Evolutionary conservation across 37 sponge, comb jelly and placozoan genomes (phyloP).

Genomic region (Spongilla lacustris): DNA sequence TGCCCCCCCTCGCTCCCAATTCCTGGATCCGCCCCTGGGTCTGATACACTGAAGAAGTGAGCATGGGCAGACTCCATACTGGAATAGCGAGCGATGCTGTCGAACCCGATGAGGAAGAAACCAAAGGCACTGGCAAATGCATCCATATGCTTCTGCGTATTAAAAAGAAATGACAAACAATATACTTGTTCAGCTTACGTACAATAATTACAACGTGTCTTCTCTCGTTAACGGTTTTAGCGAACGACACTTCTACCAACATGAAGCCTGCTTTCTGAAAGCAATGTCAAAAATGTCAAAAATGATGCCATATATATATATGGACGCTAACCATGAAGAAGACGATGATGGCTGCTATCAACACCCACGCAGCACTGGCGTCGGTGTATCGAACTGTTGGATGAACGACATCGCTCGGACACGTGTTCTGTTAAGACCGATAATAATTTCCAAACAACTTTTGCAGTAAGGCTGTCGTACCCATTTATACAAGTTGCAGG

Average conservation of each 20-base stretch:
- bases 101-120: slow-evolving; percentile 87
- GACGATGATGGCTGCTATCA: slow-evolving; percentile 82
- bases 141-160: slow-evolving; percentile 81
- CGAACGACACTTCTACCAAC: slow-evolving; percentile 83
- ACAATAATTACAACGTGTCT: slow-evolving; percentile 78
- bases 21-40: too few species aligned
- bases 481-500: too few species aligned
- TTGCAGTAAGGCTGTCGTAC: background rate
- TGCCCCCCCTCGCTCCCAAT: too few species aligned
- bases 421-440: slow-evolving; percentile 22
- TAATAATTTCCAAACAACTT: too few species aligned
- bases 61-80: slow-evolving; percentile 5
- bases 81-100: slow-evolving; percentile 48
- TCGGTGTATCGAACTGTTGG: slow-evolving; percentile 61
- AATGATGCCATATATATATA: too few species aligned
- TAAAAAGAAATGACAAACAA: too few species aligned
- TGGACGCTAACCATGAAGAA: slow-evolving; percentile 88
- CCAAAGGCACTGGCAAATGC: slow-evolving; percentile 94
- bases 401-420: slow-evolving; percentile 14
- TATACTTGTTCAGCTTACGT: background rate
- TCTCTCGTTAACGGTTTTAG: slow-evolving; percentile 62
- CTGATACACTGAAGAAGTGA: slow-evolving; percentile 52
- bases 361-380: slow-evolving; percentile 81
- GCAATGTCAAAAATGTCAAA: background rate
- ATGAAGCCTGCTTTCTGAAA: slow-evolving; percentile 92